A percentile compares a stretch with the other conserved stretches of the same genome.
phyloP scores from a whole-genome alignment of 2,888 invertebrate species.

The Watsonalla binaria region DNA sequence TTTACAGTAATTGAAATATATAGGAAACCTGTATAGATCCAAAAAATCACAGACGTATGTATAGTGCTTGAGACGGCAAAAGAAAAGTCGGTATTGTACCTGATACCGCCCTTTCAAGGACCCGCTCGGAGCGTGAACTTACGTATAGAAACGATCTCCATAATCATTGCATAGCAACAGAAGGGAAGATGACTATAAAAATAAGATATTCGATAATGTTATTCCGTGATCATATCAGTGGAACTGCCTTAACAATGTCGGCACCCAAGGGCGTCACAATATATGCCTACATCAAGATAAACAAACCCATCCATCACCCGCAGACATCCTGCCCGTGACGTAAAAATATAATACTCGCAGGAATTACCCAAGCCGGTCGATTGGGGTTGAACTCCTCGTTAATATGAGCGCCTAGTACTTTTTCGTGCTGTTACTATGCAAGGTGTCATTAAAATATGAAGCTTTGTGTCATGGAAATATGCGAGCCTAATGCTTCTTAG shows the following conservation, averaged over 20 bases:
- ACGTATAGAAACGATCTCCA: too few species aligned
- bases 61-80: too few species aligned
- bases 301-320: conserved; percentile 16
- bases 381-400: neutral
- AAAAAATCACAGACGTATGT: too few species aligned
- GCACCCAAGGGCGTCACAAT: conserved; percentile 7
- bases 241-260: neutral
- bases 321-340: conserved; percentile 2
- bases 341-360: conserved; percentile 2
- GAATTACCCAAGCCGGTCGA: neutral
- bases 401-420: neutral
- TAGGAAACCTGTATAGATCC: too few species aligned
- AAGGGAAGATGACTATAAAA: neutral
- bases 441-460: neutral
- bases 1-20: too few species aligned
- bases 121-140: too few species aligned
- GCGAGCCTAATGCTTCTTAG: too few species aligned
- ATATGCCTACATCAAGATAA: conserved; percentile 13
- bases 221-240: neutral
- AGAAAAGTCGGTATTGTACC: too few species aligned
- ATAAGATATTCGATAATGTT: neutral
- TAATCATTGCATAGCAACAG: neutral
- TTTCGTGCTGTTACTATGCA: neutral
- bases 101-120: too few species aligned
- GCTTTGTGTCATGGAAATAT: too few species aligned